Conservation (phyloP, 2,797 vertebrate genomes). For the Takifugu rubripes region DNA sequence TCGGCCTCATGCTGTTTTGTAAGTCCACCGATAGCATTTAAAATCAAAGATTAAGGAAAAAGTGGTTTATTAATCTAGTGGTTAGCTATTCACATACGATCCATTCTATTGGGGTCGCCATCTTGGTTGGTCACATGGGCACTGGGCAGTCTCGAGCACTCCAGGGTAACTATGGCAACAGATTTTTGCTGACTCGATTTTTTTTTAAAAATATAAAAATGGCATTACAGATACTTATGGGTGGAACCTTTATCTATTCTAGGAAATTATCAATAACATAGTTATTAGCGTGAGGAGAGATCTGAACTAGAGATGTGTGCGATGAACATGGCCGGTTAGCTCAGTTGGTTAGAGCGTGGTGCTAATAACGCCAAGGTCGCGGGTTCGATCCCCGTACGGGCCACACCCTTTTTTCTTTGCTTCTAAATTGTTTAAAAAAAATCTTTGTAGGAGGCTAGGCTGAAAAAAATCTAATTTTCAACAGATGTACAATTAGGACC, state of each 20-base stretch:
- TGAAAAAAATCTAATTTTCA: no score
- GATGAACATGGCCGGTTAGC: conserved; percentile 38
- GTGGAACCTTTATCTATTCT: no score
- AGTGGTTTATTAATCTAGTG: neutral
- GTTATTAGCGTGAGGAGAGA: no score
- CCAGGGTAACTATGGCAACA: conserved; percentile 61
- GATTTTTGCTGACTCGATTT: neutral
- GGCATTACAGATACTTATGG: no score
- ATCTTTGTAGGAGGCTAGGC: no score
- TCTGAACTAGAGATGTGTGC: no score
- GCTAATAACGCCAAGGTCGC: conserved; percentile 73
- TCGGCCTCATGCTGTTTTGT: neutral
- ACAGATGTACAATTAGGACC: no score
- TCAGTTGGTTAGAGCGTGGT: conserved; percentile 71
- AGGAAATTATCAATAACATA: no score
- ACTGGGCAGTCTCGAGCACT: conserved; percentile 53
- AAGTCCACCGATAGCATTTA: fast-evolving
- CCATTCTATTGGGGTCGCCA: conserved; percentile 65
- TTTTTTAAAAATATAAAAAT: no score
- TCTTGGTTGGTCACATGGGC: conserved; percentile 68
- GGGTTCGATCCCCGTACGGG: conserved; percentile 47
- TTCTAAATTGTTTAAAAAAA: no score
- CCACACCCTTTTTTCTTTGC: neutral
- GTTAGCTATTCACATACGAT: conserved; percentile 56
- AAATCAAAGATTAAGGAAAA: fast-evolving